Conservation (phyloP, 2,888 invertebrate species). For the Drosophila robusta region DNA sequence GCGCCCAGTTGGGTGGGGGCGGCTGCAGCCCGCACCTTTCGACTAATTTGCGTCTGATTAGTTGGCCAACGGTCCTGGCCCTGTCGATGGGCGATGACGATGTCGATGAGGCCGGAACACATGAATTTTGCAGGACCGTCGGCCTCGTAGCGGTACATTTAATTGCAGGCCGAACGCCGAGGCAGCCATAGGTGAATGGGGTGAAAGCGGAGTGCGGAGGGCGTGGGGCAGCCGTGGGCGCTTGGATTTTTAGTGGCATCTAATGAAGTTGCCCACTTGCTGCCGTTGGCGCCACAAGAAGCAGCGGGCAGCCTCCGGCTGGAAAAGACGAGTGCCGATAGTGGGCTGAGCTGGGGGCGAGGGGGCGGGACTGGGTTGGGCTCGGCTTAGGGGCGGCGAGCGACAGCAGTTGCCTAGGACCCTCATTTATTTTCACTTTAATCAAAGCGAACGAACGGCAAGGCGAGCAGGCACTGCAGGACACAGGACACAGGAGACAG, state of each 20-base stretch:
- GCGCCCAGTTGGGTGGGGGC: neutral
- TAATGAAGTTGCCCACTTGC: slow-evolving; percentile 64
- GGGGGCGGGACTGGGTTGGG: neutral
- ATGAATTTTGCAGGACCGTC: slow-evolving; percentile 36
- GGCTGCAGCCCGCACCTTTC: slow-evolving; percentile 41
- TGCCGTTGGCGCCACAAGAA: slow-evolving; percentile 24
- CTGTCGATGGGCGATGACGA: too few species aligned
- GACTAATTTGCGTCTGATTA: slow-evolving; percentile 63
- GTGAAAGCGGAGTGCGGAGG: too few species aligned
- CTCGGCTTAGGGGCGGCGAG: slow-evolving; percentile 29
- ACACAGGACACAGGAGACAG: neutral
- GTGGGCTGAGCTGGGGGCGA: neutral
- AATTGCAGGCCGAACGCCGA: slow-evolving; percentile 49
- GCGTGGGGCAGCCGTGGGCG: slow-evolving; percentile 7
- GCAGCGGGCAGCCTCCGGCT: slow-evolving; percentile 29
- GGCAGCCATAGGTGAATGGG: neutral
- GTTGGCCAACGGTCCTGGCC: slow-evolving; percentile 19
- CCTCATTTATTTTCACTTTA: slow-evolving; percentile 80
- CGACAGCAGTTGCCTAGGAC: slow-evolving; percentile 75
- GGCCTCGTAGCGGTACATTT: slow-evolving; percentile 47
- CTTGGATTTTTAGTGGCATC: slow-evolving; percentile 62
- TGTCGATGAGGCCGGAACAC: slow-evolving; percentile 20
- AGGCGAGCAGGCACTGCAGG: slow-evolving; percentile 26
- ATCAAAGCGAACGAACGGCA: slow-evolving; percentile 75
- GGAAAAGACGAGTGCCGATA: slow-evolving; percentile 55